Conservation (phyloP, 2,113 vertebrate species). For the Planiliza haematocheilus region DNA sequence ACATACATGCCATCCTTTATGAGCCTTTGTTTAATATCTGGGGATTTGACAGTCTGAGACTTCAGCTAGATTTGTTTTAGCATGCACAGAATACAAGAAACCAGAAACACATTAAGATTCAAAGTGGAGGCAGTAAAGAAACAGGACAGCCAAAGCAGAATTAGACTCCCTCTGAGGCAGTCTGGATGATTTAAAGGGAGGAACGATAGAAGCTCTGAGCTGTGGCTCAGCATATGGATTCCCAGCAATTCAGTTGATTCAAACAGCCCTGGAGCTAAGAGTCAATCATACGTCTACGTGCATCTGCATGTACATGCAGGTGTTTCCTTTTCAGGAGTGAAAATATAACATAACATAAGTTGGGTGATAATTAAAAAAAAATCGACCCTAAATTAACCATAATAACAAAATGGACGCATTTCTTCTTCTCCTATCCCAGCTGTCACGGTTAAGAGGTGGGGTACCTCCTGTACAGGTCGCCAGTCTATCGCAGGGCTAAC, state of each 20-base stretch:
- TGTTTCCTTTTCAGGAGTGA: not conserved
- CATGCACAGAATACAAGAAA: not conserved
- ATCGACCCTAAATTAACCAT: too few relatives aligned
- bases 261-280: not conserved
- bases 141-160: slow-evolving; percentile 18
- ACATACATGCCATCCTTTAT: not conserved
- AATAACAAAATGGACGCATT: too few relatives aligned
- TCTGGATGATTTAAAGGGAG: slow-evolving; percentile 22
- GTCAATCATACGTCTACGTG: not conserved
- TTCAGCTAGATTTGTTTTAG: slow-evolving; percentile 17
- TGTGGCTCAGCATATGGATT: slow-evolving; percentile 11
- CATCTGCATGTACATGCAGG: not conserved
- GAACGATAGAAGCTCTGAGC: slow-evolving; percentile 10
- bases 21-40: not conserved
- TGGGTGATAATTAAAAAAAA: too few relatives aligned
- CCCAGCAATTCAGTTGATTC: slow-evolving; percentile 12
- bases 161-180: not conserved
- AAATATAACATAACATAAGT: not conserved
- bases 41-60: not conserved
- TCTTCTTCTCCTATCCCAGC: too few relatives aligned
- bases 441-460: too few relatives aligned
- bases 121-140: slow-evolving; percentile 25
- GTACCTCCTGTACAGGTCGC: too few relatives aligned
- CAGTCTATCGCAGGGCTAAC: too few relatives aligned
- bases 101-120: slow-evolving; percentile 30